phyloP scores from a whole-genome alignment of 2,888 invertebrate species.

The Stenchaetothrips biformis region DNA sequence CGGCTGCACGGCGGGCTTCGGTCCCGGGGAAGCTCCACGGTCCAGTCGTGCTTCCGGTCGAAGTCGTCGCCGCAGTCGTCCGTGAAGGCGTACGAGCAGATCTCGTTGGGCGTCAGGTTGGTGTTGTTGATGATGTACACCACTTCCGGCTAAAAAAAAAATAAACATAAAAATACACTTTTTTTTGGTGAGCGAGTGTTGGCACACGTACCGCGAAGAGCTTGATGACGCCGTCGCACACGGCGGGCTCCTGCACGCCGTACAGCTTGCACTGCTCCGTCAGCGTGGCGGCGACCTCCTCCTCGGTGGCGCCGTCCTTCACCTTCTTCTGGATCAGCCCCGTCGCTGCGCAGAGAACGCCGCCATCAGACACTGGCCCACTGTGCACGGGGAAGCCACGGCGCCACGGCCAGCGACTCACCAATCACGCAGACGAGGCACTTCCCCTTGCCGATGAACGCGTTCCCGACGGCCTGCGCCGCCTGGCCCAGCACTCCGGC shows the following conservation, averaged over 20 bases:
- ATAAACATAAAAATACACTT: not conserved
- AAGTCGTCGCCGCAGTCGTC: slow-evolving; percentile 26
- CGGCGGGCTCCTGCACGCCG: slow-evolving; percentile 14
- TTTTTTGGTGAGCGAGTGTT: not conserved
- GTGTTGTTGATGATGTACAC: slow-evolving; percentile 10
- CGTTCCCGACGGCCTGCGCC: slow-evolving; percentile 3
- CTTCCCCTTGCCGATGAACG: slow-evolving; percentile 6
- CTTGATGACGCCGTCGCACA: slow-evolving; percentile 15
- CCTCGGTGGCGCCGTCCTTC: not conserved
- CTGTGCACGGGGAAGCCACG: too few relatives aligned
- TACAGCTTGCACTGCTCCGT: slow-evolving; percentile 22
- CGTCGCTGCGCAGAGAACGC: not conserved
- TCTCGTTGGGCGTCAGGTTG: not conserved
- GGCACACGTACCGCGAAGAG: not conserved
- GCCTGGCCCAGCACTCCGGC: slow-evolving; percentile 8
- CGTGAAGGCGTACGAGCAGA: slow-evolving; percentile 26
- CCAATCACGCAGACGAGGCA: not conserved
- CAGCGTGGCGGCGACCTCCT: not conserved
- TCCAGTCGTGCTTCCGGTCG: not conserved
- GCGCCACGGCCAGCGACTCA: not conserved
- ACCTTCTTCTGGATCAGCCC: not conserved
- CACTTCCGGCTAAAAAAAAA: not conserved
- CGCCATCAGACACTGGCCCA: not conserved
- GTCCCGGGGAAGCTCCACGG: not conserved
- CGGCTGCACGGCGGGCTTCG: slow-evolving; percentile 24